Evolutionary conservation across 23 tunicate genomes (phyloP), one percentile per base, ranked within the genome.

Genomic region (Oikopleura albicans): DNA sequence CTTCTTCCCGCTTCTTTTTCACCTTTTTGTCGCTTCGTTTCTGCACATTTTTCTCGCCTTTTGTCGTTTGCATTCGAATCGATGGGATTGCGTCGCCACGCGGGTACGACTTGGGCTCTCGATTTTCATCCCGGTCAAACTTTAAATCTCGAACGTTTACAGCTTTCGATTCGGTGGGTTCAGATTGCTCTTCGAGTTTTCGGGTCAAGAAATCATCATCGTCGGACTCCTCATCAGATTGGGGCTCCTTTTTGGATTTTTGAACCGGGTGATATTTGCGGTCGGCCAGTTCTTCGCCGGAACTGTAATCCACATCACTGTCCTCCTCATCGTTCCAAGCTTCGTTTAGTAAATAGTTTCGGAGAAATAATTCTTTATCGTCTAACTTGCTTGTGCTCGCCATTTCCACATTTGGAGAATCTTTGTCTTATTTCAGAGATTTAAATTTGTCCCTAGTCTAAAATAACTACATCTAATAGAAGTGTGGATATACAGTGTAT

Each of bases 201-300:
- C 59, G 8, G 16, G 59, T 8, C 59, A 22, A 49, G 22, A 49
- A 49, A 22, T 49, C 59, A 8, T 49, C 59, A 8, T 22, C 59
- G 59, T 49, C 59, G 59, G 16, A 8, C 22, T 49, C 59, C n/a
- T n/a, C n/a, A 8, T 49, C 59, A 8, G n/a, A n/a, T n/a, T n/a
- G n/a, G n/a, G n/a, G n/a, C n/a, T 49, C 59, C 59, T 49, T 22
- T 8, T 8, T 8, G 16, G 59, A 49, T 49, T 49, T 22, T 49
- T 49, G n/a, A 49, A 49, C 63, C 63, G 63, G 63, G 22, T 49
- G 63, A 22, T 49, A 49, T 49, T 49, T 49, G 16, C 22, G 33
- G 34, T 16, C 79, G 33, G 35, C 79, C 2, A 71, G 37, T 71
- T 71, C 79, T 71, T 71, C 79, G 27, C 79, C 79, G 35, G 79